Base-by-base conservation (phyloP, 2,797 vertebrate genomes). In the Xenentodon cancila region DNA sequence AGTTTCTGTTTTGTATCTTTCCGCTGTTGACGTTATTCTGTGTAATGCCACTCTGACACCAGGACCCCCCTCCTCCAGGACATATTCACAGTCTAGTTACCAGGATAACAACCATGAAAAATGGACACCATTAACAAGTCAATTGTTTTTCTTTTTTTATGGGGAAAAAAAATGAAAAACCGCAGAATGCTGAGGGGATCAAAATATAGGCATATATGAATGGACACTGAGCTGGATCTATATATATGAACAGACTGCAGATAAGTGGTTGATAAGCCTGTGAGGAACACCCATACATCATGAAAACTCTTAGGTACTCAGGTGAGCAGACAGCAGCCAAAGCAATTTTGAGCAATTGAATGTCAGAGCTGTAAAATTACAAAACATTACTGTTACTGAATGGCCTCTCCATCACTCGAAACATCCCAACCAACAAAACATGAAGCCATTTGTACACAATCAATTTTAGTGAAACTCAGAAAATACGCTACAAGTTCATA, bases 161-260 rank as follows among this genome's bases (percentile, higher is more conserved):
- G 34, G 21, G 30, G 59, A 55, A 12, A 12, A 68, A 62, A 73
- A 64, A 58, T 17, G 51, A 73, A 68, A 78, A 81, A 82, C 52
- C 68, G 64, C 73, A 79, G 79, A 88, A 78, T 77, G 84, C 71
- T 77, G 73, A 82, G 57, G 52, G 71, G 80, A 85, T 89, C 73
- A 83, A 83, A 91, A 89, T 80, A 85, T 11, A 64, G 80, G 68
- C 79, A 69, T 67, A 79, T 87, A 89, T 87, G 81, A 91, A 90
- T 85, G 84, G 75, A 67, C 73, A 71, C 45, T 58, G 44, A 59
- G 25, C 48, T 20, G 56, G 56, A 72, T 77, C n/a, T 53, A 75
- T 73, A 52, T 46, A 69, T 65, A 86, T 70, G 84, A 81, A 90
- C 68, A 84, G 67, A 72, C 40, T 74, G 49, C 53, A 80, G 68